A percentile compares a stretch with the other conserved stretches of the same genome.
Conservation (phyloP, 2,797 vertebrate species). For the Sebastes wilsoni region DNA sequence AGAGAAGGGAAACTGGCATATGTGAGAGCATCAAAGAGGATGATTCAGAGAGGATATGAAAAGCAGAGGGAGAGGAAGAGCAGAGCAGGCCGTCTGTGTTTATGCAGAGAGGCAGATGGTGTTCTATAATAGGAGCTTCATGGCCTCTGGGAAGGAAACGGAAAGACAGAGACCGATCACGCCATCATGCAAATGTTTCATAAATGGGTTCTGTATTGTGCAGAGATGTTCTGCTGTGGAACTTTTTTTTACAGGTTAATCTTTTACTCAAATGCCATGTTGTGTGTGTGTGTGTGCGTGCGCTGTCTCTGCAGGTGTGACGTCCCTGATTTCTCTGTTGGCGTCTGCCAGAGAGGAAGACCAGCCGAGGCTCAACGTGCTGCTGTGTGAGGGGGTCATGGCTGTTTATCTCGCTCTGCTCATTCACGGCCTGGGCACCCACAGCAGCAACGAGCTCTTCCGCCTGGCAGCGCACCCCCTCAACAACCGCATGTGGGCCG, state of each 20-base stretch:
- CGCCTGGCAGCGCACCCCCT: conserved; percentile 95
- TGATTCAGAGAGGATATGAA: conserved; percentile 31
- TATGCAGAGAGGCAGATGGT: conserved; percentile 77
- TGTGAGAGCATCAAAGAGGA: conserved; percentile 33
- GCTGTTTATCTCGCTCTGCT: conserved; percentile 95
- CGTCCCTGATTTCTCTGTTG: conserved; percentile 93
- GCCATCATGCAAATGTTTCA: conserved; percentile 47
- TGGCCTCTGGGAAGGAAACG: conserved; percentile 72
- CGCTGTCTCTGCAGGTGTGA: conserved; percentile 86
- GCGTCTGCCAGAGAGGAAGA: conserved; percentile 93
- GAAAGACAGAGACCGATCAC: conserved; percentile 61
- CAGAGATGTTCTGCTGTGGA: conserved; percentile 1
- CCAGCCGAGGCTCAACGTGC: conserved; percentile 91
- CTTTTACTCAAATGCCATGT: not conserved
- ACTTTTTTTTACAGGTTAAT: not conserved
- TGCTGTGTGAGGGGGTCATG: conserved; percentile 95
- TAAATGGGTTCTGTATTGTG: conserved; percentile 28
- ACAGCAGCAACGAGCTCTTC: conserved; percentile 94
- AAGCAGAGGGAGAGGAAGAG: conserved; percentile 28
- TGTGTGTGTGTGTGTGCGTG: conserved; percentile 8
- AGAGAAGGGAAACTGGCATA: not conserved
- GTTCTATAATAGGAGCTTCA: conserved; percentile 72
- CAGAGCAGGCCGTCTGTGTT: conserved; percentile 64
- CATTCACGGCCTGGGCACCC: conserved; percentile 94
- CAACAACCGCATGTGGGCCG: conserved; percentile 97